Base-by-base conservation (phyloP, 2,113 vertebrate genomes). In the Nannobrachium achirus region DNA sequence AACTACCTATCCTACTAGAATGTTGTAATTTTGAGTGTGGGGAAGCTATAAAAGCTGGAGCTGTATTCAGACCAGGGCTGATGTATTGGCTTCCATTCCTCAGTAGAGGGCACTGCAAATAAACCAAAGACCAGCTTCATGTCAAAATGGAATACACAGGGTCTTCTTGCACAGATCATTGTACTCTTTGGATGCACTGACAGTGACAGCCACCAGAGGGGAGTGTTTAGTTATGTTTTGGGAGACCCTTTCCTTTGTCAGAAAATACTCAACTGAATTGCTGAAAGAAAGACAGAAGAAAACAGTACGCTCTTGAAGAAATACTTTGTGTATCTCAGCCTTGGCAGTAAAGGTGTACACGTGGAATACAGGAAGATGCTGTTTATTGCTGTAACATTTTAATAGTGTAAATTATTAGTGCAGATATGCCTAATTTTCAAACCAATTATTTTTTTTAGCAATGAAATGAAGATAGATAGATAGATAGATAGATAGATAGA, bases 71-170 rank as follows among this genome's bases (percentile, higher is more conserved):
- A 56, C 33, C n/a, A 52, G 19, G n/a, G 49, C 19, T 42, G 18
- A 10, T 51, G 51, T 48, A 57, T 6, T 63, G 1, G 8, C 2
- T 11, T 38, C 39, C 11, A 38, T n/a, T 3, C 9, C 11, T 11
- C 67, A 56, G 20, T 15, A 66, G 63, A 10, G 38, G 62, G 38
- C 62, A 61, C 39, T 62, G 52, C 39, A 51, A 56, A 25, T 60
- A 51, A 48, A 41, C 9, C 50, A 46, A 16, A 33, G 4, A 15
- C 2, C 13, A 56, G 14, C 8, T 3, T 33, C 25, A 33, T 4
- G 25, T 33, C 25, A 33, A 33, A 33, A 33, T 33, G 25, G 25
- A 33, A 33, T 33, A 33, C 6, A 4, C 25, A 33, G 25, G 25
- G 25, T 33, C 6, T 5, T 33, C 11, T 14, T 13, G 45, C 2